phyloP scores from a whole-genome alignment of 2,888 invertebrate genomes.

The Tenodera sinensis region DNA sequence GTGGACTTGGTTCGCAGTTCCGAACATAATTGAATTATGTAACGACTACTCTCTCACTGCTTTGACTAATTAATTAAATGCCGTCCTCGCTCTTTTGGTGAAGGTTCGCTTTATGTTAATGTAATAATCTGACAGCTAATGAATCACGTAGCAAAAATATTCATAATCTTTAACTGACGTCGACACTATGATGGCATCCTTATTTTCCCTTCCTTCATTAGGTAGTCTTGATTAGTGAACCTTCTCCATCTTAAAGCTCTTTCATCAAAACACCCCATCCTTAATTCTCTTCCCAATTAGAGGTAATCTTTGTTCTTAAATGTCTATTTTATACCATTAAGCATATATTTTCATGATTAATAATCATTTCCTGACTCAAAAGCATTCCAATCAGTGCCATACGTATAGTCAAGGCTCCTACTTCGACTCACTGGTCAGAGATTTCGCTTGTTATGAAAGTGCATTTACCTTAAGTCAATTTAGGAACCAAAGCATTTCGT shows the following conservation, averaged over 20 bases:
- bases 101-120: background rate
- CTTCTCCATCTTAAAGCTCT: background rate
- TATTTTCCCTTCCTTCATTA: background rate
- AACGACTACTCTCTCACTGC: background rate
- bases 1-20: background rate
- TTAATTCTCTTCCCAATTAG: no score
- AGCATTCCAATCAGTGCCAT: no score
- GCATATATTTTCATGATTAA: no score
- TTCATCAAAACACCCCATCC: background rate
- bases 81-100: background rate
- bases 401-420: no score
- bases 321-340: no score
- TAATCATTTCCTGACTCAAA: no score
- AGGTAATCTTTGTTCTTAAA: no score
- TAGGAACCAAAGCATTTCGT: no score
- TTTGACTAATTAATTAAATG: background rate
- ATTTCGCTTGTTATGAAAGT: no score
- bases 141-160: background rate
- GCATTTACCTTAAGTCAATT: no score
- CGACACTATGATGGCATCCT: background rate
- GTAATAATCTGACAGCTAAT: background rate
- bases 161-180: background rate
- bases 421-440: no score
- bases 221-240: background rate
- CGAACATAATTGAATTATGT: background rate